phyloP scores from a whole-genome alignment of 2,888 invertebrate species.

The Drosophila pseudotalamancana region DNA sequence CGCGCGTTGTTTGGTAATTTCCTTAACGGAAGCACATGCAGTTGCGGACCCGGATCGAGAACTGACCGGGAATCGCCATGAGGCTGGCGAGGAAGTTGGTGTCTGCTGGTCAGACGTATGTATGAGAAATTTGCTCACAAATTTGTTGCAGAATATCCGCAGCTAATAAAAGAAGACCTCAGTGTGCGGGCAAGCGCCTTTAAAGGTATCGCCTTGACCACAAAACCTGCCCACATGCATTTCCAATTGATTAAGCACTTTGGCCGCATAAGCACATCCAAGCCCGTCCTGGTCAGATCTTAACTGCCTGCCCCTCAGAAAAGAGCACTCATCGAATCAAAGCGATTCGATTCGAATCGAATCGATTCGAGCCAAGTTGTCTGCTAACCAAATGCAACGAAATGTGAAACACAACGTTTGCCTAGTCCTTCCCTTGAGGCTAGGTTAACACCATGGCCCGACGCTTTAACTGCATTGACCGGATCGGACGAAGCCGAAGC shows the following conservation, averaged over 20 bases:
- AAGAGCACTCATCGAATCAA: conserved; percentile 34
- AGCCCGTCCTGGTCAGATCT: conserved; percentile 23
- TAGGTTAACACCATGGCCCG: conserved; percentile 53
- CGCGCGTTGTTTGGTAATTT: conserved; percentile 76
- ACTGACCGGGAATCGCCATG: conserved; percentile 7
- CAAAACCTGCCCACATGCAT: conserved; percentile 32
- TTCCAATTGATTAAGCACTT: conserved; percentile 67
- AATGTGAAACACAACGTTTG: conserved; percentile 44
- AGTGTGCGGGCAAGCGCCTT: conserved; percentile 24
- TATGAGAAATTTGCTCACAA: conserved; percentile 37
- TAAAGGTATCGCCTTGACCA: conserved; percentile 32
- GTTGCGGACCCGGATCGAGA: conserved; percentile 45
- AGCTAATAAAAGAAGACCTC: conserved; percentile 37
- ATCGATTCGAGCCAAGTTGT: conserved; percentile 20
- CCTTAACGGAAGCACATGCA: conserved; percentile 74
- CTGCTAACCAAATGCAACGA: conserved; percentile 52
- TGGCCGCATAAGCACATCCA: conserved; percentile 35
- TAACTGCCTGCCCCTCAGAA: conserved; percentile 17
- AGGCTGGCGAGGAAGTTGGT: conserved; percentile 17
- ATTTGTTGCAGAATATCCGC: conserved; percentile 51
- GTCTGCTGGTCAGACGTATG: conserved; percentile 17
- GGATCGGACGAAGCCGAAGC: conserved; percentile 4
- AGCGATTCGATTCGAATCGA: conserved; percentile 26
- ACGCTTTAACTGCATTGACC: conserved; percentile 43
- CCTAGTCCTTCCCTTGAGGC: conserved; percentile 15